These are phyloP conservation scores for Python bivittatus DNA, from an alignment of 2,113 vertebrate genomes.

Conservation along the genomic window DNA sequence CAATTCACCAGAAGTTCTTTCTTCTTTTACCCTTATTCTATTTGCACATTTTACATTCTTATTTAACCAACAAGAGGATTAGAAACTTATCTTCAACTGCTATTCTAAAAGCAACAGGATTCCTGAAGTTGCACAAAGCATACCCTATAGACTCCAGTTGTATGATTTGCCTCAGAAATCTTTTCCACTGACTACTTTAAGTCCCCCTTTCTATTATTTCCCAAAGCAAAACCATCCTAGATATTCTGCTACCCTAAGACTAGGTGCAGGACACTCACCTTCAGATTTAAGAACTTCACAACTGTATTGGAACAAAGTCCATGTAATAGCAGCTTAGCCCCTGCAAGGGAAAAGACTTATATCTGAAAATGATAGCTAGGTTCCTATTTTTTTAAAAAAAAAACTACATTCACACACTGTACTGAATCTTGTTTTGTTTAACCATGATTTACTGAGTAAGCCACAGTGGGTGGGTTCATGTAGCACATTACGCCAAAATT, in stretches of 20 bases:
- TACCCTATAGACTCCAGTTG: background rate
- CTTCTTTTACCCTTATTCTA: background rate
- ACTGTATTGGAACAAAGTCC: slow-evolving; percentile 85
- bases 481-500: too few relatives aligned
- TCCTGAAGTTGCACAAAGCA: background rate
- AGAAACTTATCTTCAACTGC: background rate
- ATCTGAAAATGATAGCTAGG: background rate
- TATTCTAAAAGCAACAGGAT: background rate
- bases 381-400: background rate
- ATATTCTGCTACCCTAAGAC: background rate
- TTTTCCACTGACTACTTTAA: background rate
- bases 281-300: slow-evolving; percentile 84
- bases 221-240: background rate
- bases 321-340: slow-evolving; percentile 78
- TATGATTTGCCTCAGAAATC: background rate
- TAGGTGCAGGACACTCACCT: slow-evolving; percentile 74
- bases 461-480: background rate
- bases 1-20: background rate
- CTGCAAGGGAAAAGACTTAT: slow-evolving; percentile 64
- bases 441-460: background rate
- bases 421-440: background rate
- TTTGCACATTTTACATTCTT: background rate
- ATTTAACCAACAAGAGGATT: background rate
- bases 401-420: background rate
- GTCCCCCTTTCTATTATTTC: background rate